phyloP scores from a whole-genome alignment of 2,113 vertebrate genomes.

The Pelusios castaneus region DNA sequence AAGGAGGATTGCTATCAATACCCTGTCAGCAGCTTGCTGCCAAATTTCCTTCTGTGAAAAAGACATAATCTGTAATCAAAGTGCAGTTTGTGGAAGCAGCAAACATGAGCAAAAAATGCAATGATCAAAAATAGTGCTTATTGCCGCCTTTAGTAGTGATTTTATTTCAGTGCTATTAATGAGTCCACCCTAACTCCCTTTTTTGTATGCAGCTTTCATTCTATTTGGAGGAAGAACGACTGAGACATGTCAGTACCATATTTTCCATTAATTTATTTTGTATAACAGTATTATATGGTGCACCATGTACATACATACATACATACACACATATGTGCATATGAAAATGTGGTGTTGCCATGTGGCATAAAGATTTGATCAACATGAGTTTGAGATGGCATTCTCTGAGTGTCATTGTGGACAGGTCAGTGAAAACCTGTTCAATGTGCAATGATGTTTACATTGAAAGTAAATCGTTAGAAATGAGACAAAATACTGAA shows the following conservation, averaged over 20 bases:
- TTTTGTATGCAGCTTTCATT: accelerated
- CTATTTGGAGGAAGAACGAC: accelerated
- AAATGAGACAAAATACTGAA: neutral
- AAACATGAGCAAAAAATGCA: neutral
- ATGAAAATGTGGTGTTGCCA: accelerated
- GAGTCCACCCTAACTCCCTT: neutral
- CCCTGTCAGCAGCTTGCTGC: slow-evolving; percentile 58
- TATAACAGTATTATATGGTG: neutral
- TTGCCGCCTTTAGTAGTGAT: neutral
- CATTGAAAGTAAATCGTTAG: neutral
- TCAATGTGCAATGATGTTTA: neutral
- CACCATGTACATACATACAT: accelerated
- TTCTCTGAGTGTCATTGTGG: accelerated
- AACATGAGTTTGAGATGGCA: accelerated
- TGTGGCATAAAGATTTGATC: accelerated
- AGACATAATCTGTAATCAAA: slow-evolving; percentile 37
- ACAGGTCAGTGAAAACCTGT: neutral
- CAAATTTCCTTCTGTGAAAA: neutral
- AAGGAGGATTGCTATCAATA: neutral
- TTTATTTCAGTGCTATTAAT: neutral
- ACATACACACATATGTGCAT: accelerated
- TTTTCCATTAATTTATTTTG: neutral
- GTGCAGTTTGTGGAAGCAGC: neutral
- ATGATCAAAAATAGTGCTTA: neutral
- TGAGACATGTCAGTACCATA: neutral